Evolutionary conservation across 2,797 vertebrate species (phyloP).

Genomic region (Leptodactylus fallax): DNA sequence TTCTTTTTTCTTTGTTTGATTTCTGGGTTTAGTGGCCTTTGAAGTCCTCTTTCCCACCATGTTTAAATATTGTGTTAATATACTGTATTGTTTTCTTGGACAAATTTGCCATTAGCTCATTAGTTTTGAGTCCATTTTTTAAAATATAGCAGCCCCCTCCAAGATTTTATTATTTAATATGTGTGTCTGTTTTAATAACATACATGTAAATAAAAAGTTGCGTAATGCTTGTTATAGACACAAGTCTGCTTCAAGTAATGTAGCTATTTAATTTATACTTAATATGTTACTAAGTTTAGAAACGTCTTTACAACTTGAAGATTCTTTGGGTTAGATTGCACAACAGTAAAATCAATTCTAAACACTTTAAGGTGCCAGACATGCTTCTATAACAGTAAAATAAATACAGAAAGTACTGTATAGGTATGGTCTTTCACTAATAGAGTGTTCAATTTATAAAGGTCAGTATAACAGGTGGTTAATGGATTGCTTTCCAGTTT

Average conservation of each 20-base stretch:
- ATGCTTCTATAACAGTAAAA: background rate
- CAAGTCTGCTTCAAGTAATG: background rate
- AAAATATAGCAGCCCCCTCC: too few species aligned
- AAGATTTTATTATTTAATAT: too few species aligned
- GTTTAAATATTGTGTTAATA: too few species aligned
- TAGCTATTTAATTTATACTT: background rate
- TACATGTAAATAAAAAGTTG: too few species aligned
- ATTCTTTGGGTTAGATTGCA: background rate
- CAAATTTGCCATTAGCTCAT: too few species aligned
- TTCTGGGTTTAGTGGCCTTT: too few species aligned
- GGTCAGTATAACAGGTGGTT: background rate
- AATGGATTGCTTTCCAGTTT: background rate
- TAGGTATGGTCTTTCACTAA: background rate
- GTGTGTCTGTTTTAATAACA: too few species aligned
- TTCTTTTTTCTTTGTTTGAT: too few species aligned
- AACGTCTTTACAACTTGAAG: background rate
- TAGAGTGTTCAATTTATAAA: too few species aligned
- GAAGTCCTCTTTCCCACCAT: too few species aligned
- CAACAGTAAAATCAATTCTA: background rate
- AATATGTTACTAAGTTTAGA: background rate
- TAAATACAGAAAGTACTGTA: background rate
- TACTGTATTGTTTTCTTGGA: too few species aligned
- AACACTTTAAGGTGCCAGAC: conserved; percentile 5
- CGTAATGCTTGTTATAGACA: background rate
- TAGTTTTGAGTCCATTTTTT: too few species aligned